These are phyloP conservation scores for Chelidonichthys spinosus DNA, from an alignment of 2,797 vertebrate species.

Conservation along the genomic window DNA sequence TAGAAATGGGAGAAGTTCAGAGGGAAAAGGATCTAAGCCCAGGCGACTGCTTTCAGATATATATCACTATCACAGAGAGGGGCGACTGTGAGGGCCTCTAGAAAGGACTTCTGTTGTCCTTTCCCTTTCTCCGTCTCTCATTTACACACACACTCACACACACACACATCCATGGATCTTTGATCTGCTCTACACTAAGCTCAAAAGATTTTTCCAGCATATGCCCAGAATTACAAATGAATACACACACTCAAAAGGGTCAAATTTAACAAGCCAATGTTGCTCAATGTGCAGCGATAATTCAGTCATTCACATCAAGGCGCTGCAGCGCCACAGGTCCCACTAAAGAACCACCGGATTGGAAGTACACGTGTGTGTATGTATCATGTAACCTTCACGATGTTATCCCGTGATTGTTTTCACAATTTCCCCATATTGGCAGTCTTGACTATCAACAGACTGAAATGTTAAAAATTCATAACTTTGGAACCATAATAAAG, in stretches of 20 bases:
- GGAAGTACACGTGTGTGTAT: not conserved
- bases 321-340: not conserved
- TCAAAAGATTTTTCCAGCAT: constrained; percentile 7
- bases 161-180: constrained; percentile 15
- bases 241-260: not conserved
- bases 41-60: constrained; percentile 7
- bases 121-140: not conserved
- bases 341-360: not conserved
- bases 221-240: constrained; percentile 12
- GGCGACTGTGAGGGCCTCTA: constrained; percentile 9
- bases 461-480: constrained; percentile 37
- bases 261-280: not conserved
- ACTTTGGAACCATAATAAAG: constrained; percentile 30
- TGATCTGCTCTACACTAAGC: constrained; percentile 34
- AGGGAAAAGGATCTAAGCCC: constrained; percentile 46
- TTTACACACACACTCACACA: constrained; percentile 4
- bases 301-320: not conserved
- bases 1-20: constrained; percentile 29
- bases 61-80: constrained; percentile 37
- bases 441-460: constrained; percentile 1
- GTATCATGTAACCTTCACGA: not conserved
- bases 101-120: constrained; percentile 35
- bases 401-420: not conserved
- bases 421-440: not conserved
- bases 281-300: not conserved